A percentile compares a stretch with the other conserved stretches of the same genome.
Evolutionary conservation across 2,113 vertebrate species (phyloP).

Genomic region (Rallus limicola): DNA sequence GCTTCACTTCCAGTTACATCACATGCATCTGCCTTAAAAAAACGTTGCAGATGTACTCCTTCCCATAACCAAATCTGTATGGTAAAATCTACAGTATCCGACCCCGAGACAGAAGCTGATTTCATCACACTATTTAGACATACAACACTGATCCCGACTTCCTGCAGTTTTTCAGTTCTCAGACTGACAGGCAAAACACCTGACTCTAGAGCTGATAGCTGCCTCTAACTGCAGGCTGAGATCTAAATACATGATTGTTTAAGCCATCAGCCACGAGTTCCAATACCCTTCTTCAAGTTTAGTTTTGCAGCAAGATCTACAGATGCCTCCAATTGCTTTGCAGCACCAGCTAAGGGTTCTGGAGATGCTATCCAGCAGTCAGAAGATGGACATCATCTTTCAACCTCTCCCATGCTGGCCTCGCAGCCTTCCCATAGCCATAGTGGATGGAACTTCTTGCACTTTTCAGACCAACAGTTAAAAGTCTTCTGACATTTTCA

Average conservation of each 20-base stretch:
- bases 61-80: not conserved
- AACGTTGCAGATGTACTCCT: not conserved
- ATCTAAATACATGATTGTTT: not conserved
- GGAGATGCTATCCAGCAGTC: not conserved
- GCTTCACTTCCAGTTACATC: constrained; percentile 10
- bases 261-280: not conserved
- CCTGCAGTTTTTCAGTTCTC: not conserved
- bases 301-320: not conserved
- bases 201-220: not conserved
- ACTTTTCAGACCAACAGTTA: not conserved
- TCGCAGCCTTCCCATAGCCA: not conserved
- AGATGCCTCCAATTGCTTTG: not conserved
- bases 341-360: not conserved
- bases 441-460: not conserved
- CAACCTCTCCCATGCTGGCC: not conserved
- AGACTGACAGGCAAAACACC: not conserved
- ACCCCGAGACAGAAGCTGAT: not conserved
- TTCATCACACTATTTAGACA: not conserved
- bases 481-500: not conserved
- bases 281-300: not conserved
- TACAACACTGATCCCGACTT: not conserved
- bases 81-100: not conserved
- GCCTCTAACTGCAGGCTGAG: not conserved
- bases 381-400: not conserved
- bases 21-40: not conserved